Evolutionary conservation across 2,797 vertebrate species (phyloP), one percentile per base, ranked within the genome.

Genomic region (Acanthurus tractus): DNA sequence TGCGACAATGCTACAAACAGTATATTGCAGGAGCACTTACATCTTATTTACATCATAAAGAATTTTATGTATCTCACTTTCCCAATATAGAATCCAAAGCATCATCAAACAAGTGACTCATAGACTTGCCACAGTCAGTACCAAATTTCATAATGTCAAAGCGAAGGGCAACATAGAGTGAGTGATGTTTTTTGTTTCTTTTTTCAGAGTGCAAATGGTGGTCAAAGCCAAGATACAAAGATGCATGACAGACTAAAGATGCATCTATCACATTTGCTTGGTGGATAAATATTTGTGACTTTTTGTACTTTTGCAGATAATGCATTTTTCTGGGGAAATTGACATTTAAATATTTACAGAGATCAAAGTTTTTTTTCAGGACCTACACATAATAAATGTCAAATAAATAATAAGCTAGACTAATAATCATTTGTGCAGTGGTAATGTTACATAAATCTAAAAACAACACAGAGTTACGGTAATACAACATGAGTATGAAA

Each of bases 271-370:
- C 61, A 50, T 82, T 79, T 75, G 73, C 76, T 64, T 29, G 34
- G 59, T 81, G 72, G 54, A 79, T 59, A 67, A 74, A 76, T 67
- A 84, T 79, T 63, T 79, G 68, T 77, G 83, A 83, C 59, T 79
- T 53, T 79, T 69, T 69, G 53, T 75, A 64, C 53, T 23, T 81
- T 70, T 49, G 88, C 57, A 4, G 55, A 79, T 81, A 77, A 88
- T 86, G 85, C 80, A 73, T 85, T 77, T 81, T 70, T 70, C 69
- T 63, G 54, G 54, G 76, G 71, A 63, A 68, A 75, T 81, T 23
- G 40, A 80, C 42, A 67, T 70, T 86, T 63, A 78, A 70, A 89
- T 94, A 95, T 94, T 91, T 93, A 95, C 93, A 94, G 78, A 77
- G 72, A 89, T 77, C 76, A 74, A 58, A 77, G 42, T 56, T 59